Evolutionary conservation across 2,888 invertebrate genomes (phyloP).

Genomic region (Eristalinus sepulchralis): DNA sequence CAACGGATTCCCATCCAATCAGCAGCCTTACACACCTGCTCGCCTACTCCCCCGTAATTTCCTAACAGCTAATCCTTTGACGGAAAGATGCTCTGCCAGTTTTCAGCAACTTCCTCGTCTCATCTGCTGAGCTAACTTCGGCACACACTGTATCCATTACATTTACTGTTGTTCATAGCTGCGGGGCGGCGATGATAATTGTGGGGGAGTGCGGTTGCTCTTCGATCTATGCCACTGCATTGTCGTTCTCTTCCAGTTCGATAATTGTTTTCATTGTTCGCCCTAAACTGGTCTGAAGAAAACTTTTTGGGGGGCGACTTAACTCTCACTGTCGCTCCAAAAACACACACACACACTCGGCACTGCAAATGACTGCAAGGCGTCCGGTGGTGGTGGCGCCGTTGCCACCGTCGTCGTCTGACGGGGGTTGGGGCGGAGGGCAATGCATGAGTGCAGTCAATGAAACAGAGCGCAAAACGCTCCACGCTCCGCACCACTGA

Average conservation of each 20-base stretch:
- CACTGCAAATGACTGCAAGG: neutral
- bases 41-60: neutral
- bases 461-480: conserved; percentile 1
- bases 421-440: too few relatives aligned
- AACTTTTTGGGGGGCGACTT: conserved; percentile 30
- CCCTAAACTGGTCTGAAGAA: neutral
- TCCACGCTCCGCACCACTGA: conserved; percentile 10
- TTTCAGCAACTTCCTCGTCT: neutral
- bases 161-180: neutral
- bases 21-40: neutral
- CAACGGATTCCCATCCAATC: neutral
- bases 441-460: too few relatives aligned
- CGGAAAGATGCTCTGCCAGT: neutral
- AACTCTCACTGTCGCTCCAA: conserved; percentile 19
- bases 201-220: conserved; percentile 2
- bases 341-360: conserved; percentile 1
- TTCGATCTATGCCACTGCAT: neutral
- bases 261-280: conserved; percentile 54
- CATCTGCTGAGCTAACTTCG: neutral
- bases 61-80: neutral
- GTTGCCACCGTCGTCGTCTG: too few relatives aligned
- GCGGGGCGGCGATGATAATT: neutral
- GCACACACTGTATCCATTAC: neutral
- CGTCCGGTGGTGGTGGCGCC: neutral
- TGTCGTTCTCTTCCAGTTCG: conserved; percentile 23